Conservation (phyloP, 2,797 vertebrate species). For the Tinamus major region DNA sequence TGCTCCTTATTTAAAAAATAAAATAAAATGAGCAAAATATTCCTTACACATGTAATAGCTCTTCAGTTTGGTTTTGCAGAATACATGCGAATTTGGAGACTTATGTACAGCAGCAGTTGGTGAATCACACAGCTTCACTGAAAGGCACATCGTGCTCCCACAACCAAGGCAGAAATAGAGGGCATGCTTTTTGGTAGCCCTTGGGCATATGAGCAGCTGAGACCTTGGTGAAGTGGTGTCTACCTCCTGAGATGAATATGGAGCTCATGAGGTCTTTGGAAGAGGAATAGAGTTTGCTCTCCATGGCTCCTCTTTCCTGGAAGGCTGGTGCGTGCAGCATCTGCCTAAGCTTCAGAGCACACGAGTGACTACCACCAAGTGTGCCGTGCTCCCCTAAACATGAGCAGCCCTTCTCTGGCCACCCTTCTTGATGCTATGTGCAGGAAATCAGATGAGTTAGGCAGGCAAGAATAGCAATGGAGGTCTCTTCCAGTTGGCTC, state of each 20-base stretch:
- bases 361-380: background rate
- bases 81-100: background rate
- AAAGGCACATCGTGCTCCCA: background rate
- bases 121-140: background rate
- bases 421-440: fast-evolving
- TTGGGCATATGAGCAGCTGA: background rate
- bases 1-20: background rate
- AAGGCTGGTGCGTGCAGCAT: fast-evolving
- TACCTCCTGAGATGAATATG: background rate
- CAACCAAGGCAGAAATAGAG: background rate
- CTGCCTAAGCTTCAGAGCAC: background rate
- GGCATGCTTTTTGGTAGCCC: background rate
- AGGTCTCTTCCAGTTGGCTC: background rate
- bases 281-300: background rate
- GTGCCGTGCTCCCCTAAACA: background rate
- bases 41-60: background rate
- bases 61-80: background rate
- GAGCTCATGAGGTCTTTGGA: conserved; percentile 1
- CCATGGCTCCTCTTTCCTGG: background rate
- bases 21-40: background rate
- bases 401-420: background rate
- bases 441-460: background rate
- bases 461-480: background rate
- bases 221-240: background rate
- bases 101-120: fast-evolving